phyloP scores from a whole-genome alignment of 1,140 invertebrate species.

The Semibalanus balanoides region DNA sequence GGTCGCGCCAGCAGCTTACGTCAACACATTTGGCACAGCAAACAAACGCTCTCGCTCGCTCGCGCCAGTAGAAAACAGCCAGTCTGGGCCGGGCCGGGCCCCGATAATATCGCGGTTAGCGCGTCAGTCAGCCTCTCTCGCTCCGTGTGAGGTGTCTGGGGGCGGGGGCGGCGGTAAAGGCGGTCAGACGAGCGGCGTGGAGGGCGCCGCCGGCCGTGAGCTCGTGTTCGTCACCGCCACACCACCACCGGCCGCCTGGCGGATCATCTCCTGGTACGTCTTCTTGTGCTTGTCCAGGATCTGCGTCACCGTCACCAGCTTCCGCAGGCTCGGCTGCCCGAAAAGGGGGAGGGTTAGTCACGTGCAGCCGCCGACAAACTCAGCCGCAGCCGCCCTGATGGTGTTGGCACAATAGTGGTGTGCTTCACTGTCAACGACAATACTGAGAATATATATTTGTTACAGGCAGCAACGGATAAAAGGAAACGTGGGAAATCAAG shows the following conservation, averaged over 20 bases:
- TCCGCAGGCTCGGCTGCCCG: constrained; percentile 62
- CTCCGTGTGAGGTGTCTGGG: neutral
- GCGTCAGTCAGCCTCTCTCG: no score
- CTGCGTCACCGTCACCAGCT: constrained; percentile 85
- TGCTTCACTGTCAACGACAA: no score
- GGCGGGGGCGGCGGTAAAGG: no score
- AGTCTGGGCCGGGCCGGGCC: neutral
- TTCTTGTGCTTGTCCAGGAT: constrained; percentile 94
- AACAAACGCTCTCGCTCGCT: neutral
- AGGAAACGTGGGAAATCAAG: no score
- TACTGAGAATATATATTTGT: constrained; percentile 12
- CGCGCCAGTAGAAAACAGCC: constrained; percentile 1
- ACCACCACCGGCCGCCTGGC: constrained; percentile 24
- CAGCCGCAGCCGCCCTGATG: no score
- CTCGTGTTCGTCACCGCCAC: neutral
- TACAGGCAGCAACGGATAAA: no score
- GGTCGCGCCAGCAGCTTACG: neutral
- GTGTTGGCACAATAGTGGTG: no score
- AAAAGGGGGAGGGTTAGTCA: no score
- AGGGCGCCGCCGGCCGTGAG: neutral
- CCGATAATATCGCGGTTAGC: neutral
- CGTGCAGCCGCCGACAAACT: no score
- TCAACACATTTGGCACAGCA: neutral
- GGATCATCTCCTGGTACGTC: constrained; percentile 89
- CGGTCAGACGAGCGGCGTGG: neutral